phyloP scores from a whole-genome alignment of 2,888 invertebrate species.

The Gastracanthus pulcherrimus region DNA sequence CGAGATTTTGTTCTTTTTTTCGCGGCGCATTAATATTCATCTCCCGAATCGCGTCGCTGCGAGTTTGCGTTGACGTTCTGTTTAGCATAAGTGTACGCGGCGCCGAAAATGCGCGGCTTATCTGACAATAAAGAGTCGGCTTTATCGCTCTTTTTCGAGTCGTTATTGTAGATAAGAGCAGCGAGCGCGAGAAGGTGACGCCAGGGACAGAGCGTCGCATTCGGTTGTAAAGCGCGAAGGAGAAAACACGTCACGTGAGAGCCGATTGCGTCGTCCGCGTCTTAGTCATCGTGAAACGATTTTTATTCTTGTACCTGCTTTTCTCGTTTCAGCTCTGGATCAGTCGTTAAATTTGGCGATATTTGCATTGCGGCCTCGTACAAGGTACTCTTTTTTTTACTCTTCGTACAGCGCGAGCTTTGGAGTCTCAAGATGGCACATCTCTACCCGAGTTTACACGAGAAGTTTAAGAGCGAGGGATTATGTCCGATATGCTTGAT shows the following conservation, averaged over 20 bases:
- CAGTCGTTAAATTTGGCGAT: not conserved
- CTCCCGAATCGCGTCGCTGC: not conserved
- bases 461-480: constrained; percentile 67
- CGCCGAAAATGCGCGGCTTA: not conserved
- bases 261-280: not conserved
- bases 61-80: not conserved
- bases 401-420: not conserved
- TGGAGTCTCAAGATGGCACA: constrained; percentile 64
- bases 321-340: not conserved
- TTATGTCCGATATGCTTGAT: constrained; percentile 71
- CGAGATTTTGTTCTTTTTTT: not conserved
- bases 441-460: constrained; percentile 69
- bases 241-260: constrained; percentile 18
- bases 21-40: not conserved
- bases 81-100: not conserved
- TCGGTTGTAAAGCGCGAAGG: constrained; percentile 56
- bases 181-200: not conserved
- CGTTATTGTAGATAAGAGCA: not conserved
- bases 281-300: not conserved
- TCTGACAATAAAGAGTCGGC: not conserved
- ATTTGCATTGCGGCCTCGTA: not conserved
- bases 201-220: constrained; percentile 54
- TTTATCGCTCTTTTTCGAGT: not conserved
- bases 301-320: constrained; percentile 5
- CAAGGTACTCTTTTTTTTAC: not conserved